Base-by-base conservation (phyloP, 2,113 vertebrate species). In the Rhabdornis inornatus region DNA sequence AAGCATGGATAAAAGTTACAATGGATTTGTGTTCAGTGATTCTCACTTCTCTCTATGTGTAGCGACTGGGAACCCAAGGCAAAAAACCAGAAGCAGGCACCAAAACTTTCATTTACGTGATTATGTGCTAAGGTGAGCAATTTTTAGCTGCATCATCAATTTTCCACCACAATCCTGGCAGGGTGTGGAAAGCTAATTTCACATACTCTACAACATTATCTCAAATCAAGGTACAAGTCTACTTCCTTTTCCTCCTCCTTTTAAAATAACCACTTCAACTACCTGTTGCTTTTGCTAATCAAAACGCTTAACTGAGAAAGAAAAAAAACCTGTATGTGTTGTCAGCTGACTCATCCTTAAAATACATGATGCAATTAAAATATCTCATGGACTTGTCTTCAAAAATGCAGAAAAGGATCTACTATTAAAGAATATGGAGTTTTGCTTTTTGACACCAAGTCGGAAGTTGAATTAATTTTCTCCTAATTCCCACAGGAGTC, bases 231-330 rank as follows among this genome's bases (percentile, higher is more conserved):
- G 92, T 92, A 59, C 64, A 88, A 49, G 37, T 35, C 70, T 92
- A 56, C 44, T 95, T 96, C 92, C 90, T 94, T 83, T 95, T 95
- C 80, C 61, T 90, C 49, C 56, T 85, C 23, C n/a, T 89, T 90
- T 86, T 81, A 31, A 93, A 78, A 83, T 31, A 94, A 86, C 30
- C 27, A 66, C 50, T 80, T 92, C 35, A 61, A 15, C 35, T 49
- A 86, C 47, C 59, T 70, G 45, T 59, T 63, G 52, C 64, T 90
- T 94, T 70, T 78, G 30, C 50, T 93, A 59, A 81, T 70, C 42
- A 70, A 91, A 91, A 83, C 2, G 8, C 27, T 39, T 65, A 55
- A 86, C 18, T 49, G 11, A 39, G 37, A 17, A 8, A 10, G 4
- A 20, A 55, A 17, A 27, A 61, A 55, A 14, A 9, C 1, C 70